Conservation (phyloP, 2,113 vertebrate species). For the Microcebus murinus region DNA sequence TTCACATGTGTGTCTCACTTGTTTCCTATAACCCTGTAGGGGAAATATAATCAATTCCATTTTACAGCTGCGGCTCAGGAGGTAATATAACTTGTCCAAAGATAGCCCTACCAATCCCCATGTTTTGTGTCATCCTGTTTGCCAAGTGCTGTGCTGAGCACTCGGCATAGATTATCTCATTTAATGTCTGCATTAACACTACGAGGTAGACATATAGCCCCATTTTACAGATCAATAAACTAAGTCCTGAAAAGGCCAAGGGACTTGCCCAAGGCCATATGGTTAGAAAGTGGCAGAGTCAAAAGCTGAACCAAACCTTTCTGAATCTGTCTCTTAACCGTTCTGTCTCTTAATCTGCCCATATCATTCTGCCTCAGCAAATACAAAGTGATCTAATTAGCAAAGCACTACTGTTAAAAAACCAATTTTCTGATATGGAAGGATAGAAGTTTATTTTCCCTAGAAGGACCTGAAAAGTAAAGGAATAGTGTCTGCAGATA, state of each 20-base stretch:
- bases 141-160: background rate
- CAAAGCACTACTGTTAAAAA: background rate
- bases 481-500: background rate
- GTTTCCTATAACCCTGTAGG: background rate
- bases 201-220: background rate
- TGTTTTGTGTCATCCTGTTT: fast-evolving
- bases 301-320: background rate
- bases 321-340: background rate
- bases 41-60: background rate
- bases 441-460: background rate
- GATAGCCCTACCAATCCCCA: background rate
- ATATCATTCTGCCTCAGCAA: background rate
- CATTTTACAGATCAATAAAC: background rate
- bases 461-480: background rate
- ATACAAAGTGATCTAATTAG: background rate
- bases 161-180: background rate
- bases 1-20: background rate
- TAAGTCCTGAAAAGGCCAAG: background rate
- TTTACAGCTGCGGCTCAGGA: background rate
- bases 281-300: background rate
- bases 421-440: background rate
- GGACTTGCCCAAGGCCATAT: background rate
- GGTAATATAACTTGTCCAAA: background rate
- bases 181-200: background rate
- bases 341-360: background rate